Conservation (phyloP, 2,113 vertebrate species). For the Budorcas taxicolor region DNA sequence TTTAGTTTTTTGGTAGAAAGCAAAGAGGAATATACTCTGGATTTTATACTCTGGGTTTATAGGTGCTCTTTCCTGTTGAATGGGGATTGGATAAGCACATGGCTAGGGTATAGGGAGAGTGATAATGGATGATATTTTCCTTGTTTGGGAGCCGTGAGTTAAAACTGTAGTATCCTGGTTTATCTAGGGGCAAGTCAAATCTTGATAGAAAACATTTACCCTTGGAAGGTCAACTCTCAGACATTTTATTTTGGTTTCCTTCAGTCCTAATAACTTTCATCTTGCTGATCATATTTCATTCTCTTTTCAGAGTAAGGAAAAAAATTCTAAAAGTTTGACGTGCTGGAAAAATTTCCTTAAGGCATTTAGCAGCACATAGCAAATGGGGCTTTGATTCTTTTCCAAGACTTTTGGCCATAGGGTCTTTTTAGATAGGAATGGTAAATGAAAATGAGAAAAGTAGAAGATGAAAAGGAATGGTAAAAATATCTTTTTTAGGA, state of each 20-base stretch:
- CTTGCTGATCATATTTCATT: slow-evolving; percentile 38
- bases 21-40: neutral
- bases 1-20: neutral
- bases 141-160: neutral
- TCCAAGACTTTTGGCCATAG: slow-evolving; percentile 10
- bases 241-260: neutral
- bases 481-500: slow-evolving; percentile 29
- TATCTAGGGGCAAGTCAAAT: neutral
- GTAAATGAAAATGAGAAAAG: slow-evolving; percentile 32
- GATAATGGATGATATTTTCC: neutral
- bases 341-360: slow-evolving; percentile 27
- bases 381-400: slow-evolving; percentile 44
- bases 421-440: neutral
- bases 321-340: neutral
- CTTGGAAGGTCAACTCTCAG: slow-evolving; percentile 13
- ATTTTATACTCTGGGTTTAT: neutral
- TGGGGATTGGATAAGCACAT: neutral
- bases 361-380: slow-evolving; percentile 6
- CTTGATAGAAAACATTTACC: slow-evolving; percentile 1
- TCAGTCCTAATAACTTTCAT: slow-evolving; percentile 2
- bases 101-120: neutral
- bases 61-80: neutral
- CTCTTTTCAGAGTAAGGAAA: slow-evolving; percentile 6
- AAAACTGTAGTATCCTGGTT: neutral
- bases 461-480: slow-evolving; percentile 20